phyloP scores from a whole-genome alignment of 2,797 vertebrate species.

The Chromis chromis region DNA sequence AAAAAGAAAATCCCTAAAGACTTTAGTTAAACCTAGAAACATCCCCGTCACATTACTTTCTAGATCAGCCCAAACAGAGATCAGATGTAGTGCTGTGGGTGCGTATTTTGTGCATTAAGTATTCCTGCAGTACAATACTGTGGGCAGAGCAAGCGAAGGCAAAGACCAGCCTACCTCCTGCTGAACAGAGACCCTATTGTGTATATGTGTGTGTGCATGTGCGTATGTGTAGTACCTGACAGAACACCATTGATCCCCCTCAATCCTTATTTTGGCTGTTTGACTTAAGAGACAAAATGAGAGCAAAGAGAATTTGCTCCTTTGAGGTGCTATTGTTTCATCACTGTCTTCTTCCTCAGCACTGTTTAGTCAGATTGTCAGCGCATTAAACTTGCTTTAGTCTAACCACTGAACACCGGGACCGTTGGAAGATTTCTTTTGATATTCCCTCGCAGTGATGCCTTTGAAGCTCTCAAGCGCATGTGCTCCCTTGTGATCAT shows the following conservation, averaged over 20 bases:
- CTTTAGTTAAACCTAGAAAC: slow-evolving; percentile 4
- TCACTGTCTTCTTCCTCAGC: slow-evolving; percentile 40
- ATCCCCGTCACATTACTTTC: background rate
- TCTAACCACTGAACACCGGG: slow-evolving; percentile 34
- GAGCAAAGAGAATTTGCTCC: slow-evolving; percentile 46
- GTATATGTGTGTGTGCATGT: slow-evolving; percentile 24
- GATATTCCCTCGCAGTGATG: slow-evolving; percentile 41
- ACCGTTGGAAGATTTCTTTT: slow-evolving; percentile 57
- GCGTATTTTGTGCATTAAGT: slow-evolving; percentile 29
- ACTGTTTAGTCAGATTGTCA: slow-evolving; percentile 56
- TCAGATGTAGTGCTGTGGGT: slow-evolving; percentile 22
- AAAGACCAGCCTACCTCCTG: slow-evolving; percentile 27
- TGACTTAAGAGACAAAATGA: slow-evolving; percentile 38
- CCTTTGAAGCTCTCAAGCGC: slow-evolving; percentile 62
- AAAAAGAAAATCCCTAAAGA: background rate
- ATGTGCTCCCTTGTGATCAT: slow-evolving; percentile 35
- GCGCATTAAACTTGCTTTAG: slow-evolving; percentile 57
- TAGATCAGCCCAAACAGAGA: slow-evolving; percentile 7
- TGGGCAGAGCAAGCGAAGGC: slow-evolving; percentile 21
- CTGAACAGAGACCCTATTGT: slow-evolving; percentile 62
- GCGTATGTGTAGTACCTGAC: slow-evolving; percentile 45
- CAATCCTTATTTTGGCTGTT: slow-evolving; percentile 37
- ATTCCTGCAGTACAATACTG: slow-evolving; percentile 36
- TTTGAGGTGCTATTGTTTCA: slow-evolving; percentile 57
- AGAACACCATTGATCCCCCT: slow-evolving; percentile 64